phyloP scores from a whole-genome alignment of 2,797 vertebrate genomes.

The Bucorvus abyssinicus region DNA sequence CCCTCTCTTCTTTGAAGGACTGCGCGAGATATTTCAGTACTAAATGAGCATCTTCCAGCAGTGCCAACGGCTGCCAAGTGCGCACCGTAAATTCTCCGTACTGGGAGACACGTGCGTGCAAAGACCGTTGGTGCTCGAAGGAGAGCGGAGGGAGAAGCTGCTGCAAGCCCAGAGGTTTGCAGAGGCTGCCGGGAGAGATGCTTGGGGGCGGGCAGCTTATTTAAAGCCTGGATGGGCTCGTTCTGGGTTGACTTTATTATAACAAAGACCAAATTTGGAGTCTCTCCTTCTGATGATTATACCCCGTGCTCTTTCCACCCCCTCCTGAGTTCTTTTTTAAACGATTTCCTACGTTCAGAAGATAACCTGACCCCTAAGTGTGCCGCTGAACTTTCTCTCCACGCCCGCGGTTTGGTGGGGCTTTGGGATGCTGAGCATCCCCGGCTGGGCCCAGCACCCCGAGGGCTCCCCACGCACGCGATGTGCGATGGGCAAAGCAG shows the following conservation, averaged over 20 bases:
- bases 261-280: slow-evolving; percentile 17
- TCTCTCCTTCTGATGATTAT: neutral
- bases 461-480: neutral
- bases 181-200: neutral
- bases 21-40: neutral
- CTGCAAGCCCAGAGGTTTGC: neutral
- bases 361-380: neutral
- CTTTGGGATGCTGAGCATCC: neutral
- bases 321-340: neutral
- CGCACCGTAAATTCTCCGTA: neutral
- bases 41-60: neutral
- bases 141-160: neutral
- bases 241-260: neutral
- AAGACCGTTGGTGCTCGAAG: neutral
- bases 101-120: neutral
- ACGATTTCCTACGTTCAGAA: neutral
- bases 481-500: neutral
- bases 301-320: slow-evolving; percentile 16
- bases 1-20: neutral
- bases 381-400: neutral
- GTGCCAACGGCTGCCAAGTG: neutral
- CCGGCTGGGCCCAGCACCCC: neutral
- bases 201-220: neutral
- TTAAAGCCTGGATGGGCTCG: neutral
- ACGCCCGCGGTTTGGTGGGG: neutral